Evolutionary conservation across 2,888 invertebrate species (phyloP).

Genomic region (Schrankia costaestrigalis): DNA sequence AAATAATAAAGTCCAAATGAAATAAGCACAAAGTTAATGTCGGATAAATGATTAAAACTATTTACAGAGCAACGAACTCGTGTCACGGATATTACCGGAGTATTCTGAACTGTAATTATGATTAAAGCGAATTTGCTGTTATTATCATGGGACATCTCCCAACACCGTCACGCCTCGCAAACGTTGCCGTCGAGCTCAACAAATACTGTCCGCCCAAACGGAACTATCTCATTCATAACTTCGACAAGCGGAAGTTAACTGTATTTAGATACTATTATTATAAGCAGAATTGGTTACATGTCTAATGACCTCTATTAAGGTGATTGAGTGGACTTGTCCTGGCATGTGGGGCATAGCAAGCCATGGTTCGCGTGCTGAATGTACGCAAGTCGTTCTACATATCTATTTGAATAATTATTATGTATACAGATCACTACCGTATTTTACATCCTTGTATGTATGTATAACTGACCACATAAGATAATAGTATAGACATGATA

Average conservation of each 20-base stretch:
- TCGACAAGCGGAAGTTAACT: constrained; percentile 51
- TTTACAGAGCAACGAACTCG: constrained; percentile 23
- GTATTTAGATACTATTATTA: constrained; percentile 33
- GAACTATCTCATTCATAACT: constrained; percentile 50
- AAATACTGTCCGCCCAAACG: constrained; percentile 45
- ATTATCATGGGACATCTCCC: constrained; percentile 54
- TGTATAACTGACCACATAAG: neutral
- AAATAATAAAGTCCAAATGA: too few relatives aligned
- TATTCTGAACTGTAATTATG: constrained; percentile 27
- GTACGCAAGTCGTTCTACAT: constrained; percentile 39
- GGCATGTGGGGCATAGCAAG: constrained; percentile 44
- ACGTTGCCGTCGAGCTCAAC: constrained; percentile 45
- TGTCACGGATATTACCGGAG: constrained; percentile 26
- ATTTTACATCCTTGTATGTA: constrained; percentile 23
- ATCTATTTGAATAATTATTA: too few relatives aligned
- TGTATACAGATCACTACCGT: constrained; percentile 35
- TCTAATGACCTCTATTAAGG: constrained; percentile 42
- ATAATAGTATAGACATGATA: too few relatives aligned
- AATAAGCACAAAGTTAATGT: too few relatives aligned
- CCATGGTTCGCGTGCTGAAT: constrained; percentile 49
- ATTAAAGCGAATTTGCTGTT: constrained; percentile 28
- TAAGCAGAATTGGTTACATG: constrained; percentile 23
- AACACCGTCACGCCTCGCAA: constrained; percentile 59
- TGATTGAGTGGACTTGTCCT: constrained; percentile 44
- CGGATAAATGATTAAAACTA: constrained; percentile 2